Base-by-base conservation (phyloP, 2,888 invertebrate species). In the Pantelozetes paolii region DNA sequence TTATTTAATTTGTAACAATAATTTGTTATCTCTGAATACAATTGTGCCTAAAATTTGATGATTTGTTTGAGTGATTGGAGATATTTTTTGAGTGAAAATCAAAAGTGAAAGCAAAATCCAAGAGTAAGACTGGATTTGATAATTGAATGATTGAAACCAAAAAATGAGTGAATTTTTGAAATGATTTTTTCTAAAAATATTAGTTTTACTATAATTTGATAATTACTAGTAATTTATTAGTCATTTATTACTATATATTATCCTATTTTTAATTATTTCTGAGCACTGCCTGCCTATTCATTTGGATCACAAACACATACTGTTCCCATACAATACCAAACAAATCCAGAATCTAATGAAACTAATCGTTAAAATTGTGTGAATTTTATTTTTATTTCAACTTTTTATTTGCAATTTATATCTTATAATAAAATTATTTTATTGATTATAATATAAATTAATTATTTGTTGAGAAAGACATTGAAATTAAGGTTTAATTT, bases 231-330 rank as follows among this genome's bases (percentile, higher is more conserved):
- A n/a, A n/a, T n/a, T n/a, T n/a, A n/a, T n/a, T n/a, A n/a, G n/a
- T n/a, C n/a, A n/a, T n/a, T n/a, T 36, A 36, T 36, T 5, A 8
- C 9, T 45, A 45, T 15, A 9, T 57, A 57, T 57, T 15, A 57
- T 57, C 36, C 32, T n/a, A n/a, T 40, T 28, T 59, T 23, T 36
- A 64, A 64, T 64, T 32, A 64, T 64, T 64, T 64, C 8, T 64
- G 62, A 64, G 62, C 62, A 64, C 62, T 64, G 62, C 62, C 62
- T 36, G 62, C 13, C 20, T 64, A 64, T 20, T 64, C 36, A 32
- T 36, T 64, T 28, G 30, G 28, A 59, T 23, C 54, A 54, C 54
- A 54, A 15, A 54, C 54, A 54, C 54, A 54, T 23, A 15, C 54
- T 15, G 6, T 15, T 20, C 9, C 26, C 32, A 62, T 30, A 62